Conservation (phyloP, 2,888 invertebrate species). For the Himalopsyche tibetana region DNA sequence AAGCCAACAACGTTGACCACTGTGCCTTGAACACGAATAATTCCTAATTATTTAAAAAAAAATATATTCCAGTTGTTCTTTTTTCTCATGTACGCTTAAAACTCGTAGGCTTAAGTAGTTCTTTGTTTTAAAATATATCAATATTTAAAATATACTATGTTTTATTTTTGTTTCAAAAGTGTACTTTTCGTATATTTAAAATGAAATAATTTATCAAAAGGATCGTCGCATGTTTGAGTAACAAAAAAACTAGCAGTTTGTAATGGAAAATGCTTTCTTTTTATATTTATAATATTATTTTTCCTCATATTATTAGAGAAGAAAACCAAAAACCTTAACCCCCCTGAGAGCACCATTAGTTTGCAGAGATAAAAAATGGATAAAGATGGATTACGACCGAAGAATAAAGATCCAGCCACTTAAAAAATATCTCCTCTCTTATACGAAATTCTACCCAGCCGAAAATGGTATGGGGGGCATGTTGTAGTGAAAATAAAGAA, state of each 20-base stretch:
- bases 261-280: slow-evolving; percentile 24
- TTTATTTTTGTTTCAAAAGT: too few relatives aligned
- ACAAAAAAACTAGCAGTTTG: neutral
- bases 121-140: too few relatives aligned
- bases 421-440: slow-evolving; percentile 44
- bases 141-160: too few relatives aligned
- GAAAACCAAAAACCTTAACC: slow-evolving; percentile 37
- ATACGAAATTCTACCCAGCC: slow-evolving; percentile 19
- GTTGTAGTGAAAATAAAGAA: slow-evolving; percentile 1
- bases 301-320: slow-evolving; percentile 26
- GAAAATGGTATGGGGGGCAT: neutral
- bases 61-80: too few relatives aligned
- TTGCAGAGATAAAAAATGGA: slow-evolving; percentile 57
- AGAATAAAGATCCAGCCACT: slow-evolving; percentile 52
- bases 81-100: too few relatives aligned
- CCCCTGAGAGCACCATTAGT: slow-evolving; percentile 57
- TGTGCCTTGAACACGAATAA: too few relatives aligned
- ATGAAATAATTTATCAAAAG: neutral
- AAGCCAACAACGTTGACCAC: too few relatives aligned
- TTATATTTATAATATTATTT: slow-evolving; percentile 29
- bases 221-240: neutral
- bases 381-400: slow-evolving; percentile 56
- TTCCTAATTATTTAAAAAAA: too few relatives aligned
- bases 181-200: neutral
- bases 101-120: too few relatives aligned